Conservation (phyloP, 2,113 vertebrate species). For the Hepsetus odoe region DNA sequence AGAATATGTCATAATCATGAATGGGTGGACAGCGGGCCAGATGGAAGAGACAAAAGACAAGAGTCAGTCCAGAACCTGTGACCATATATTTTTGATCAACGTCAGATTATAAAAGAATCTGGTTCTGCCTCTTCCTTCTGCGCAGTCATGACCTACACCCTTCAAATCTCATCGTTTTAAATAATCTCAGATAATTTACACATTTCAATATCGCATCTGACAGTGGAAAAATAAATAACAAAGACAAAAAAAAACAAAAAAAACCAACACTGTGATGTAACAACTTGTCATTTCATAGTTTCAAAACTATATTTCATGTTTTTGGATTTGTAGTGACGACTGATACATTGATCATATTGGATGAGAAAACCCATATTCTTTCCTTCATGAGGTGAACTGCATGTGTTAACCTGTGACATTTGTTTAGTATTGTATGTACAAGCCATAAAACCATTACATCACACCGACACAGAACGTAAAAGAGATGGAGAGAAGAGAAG, state of each 20-base stretch:
- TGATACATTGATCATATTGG: constrained; percentile 65
- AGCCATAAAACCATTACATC: constrained; percentile 43
- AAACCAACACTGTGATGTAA: constrained; percentile 66
- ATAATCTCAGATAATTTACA: constrained; percentile 7
- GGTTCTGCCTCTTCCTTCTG: neutral
- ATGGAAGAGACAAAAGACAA: neutral
- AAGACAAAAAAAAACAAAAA: constrained; percentile 40
- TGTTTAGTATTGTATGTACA: constrained; percentile 28
- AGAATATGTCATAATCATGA: neutral
- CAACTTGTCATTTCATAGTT: constrained; percentile 78
- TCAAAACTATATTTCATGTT: constrained; percentile 67
- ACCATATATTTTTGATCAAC: too few relatives aligned
- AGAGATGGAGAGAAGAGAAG: constrained; percentile 46
- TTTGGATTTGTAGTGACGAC: constrained; percentile 72
- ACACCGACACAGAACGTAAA: constrained; percentile 40
- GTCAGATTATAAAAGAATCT: too few relatives aligned
- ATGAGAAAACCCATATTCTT: constrained; percentile 66
- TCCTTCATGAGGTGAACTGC: constrained; percentile 77
- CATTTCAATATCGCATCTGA: neutral
- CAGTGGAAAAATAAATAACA: neutral
- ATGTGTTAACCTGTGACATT: constrained; percentile 62
- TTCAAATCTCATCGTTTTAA: neutral
- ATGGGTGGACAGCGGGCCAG: neutral
- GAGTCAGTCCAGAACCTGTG: neutral
- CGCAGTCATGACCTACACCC: neutral